phyloP scores from a whole-genome alignment of 1,140 invertebrate species.

The Papilio aristodemus region DNA sequence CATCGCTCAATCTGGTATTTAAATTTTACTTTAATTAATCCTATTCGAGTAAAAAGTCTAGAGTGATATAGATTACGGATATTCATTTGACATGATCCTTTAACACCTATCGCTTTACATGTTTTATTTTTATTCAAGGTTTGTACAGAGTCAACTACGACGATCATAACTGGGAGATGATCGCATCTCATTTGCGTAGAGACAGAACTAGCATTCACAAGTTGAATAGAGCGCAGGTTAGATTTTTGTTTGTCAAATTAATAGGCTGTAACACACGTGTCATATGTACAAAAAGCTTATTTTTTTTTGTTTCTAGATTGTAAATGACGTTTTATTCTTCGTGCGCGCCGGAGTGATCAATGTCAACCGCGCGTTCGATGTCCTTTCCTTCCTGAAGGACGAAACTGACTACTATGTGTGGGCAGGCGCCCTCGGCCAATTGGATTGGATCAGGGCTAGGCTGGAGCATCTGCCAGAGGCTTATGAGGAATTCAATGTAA shows the following conservation, averaged over 20 bases:
- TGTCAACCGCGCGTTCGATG: slow-evolving; percentile 79
- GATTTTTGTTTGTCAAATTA: slow-evolving; percentile 12
- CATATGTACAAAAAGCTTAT: background rate
- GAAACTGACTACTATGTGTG: slow-evolving; percentile 86
- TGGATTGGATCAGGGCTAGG: slow-evolving; percentile 78
- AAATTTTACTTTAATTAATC: too few relatives aligned
- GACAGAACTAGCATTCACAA: slow-evolving; percentile 81
- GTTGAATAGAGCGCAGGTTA: slow-evolving; percentile 87
- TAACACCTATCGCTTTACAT: too few relatives aligned
- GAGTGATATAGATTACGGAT: too few relatives aligned
- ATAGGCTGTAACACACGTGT: too few relatives aligned
- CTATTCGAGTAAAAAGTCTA: too few relatives aligned
- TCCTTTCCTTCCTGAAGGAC: slow-evolving; percentile 81
- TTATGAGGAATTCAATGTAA: slow-evolving; percentile 55
- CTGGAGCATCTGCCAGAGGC: slow-evolving; percentile 58
- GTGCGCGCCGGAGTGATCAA: slow-evolving; percentile 70
- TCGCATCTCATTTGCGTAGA: slow-evolving; percentile 78
- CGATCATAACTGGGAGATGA: slow-evolving; percentile 83
- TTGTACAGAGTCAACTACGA: slow-evolving; percentile 92
- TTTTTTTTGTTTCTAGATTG: slow-evolving; percentile 71
- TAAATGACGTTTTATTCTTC: slow-evolving; percentile 88
- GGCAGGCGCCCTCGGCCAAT: slow-evolving; percentile 81
- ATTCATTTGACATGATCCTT: background rate
- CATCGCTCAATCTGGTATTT: slow-evolving; percentile 83
- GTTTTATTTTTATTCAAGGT: slow-evolving; percentile 79